A percentile compares a stretch with the other conserved stretches of the same genome.
Conservation (phyloP, 2,113 vertebrate genomes). For the Otolemur garnettii region DNA sequence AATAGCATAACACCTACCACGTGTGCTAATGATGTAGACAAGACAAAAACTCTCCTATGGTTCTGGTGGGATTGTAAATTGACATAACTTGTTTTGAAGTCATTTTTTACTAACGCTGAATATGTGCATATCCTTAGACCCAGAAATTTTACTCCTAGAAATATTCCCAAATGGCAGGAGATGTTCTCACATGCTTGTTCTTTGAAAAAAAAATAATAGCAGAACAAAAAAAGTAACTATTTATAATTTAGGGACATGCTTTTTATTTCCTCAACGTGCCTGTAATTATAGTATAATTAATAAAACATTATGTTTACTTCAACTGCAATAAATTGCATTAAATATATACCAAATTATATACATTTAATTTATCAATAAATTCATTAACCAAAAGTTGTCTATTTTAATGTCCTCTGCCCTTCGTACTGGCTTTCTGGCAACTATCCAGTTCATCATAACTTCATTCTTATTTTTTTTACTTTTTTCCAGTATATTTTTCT, state of each 20-base stretch:
- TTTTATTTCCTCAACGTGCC: constrained; percentile 54
- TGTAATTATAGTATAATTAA: constrained; percentile 39
- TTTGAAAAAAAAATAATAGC: constrained; percentile 15
- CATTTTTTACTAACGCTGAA: not conserved
- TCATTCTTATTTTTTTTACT: not conserved
- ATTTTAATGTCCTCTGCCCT: not conserved
- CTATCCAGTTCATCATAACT: not conserved
- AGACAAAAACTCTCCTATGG: not conserved
- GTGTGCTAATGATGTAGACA: not conserved
- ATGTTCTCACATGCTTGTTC: not conserved
- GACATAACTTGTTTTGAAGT: not conserved
- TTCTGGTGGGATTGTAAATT: not conserved
- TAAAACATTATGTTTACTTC: constrained; percentile 57
- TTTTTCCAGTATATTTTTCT: not conserved
- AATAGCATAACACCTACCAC: not conserved
- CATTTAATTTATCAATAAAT: constrained; percentile 40
- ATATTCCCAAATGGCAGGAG: not conserved
- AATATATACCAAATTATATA: not conserved
- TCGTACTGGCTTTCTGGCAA: not conserved
- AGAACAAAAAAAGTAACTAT: not conserved
- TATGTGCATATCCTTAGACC: not conserved
- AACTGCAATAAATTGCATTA: constrained; percentile 56
- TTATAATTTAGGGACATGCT: constrained; percentile 8
- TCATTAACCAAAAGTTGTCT: constrained; percentile 74
- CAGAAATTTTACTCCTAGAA: not conserved